Conservation (phyloP, 2,888 invertebrate genomes). For the Eulithis prunata region DNA sequence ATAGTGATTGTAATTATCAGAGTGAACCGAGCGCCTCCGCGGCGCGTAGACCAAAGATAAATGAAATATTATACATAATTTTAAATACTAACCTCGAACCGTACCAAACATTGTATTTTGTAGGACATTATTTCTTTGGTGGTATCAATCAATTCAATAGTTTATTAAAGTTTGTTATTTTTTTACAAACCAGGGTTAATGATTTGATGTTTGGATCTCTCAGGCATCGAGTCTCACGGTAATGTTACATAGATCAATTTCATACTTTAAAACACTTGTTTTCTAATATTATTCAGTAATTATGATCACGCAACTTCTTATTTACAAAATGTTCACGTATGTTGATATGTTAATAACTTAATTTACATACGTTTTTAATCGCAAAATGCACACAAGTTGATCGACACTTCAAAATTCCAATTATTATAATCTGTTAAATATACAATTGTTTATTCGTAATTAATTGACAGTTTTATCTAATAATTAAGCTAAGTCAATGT, state of each 20-base stretch:
- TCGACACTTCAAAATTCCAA: conserved; percentile 45
- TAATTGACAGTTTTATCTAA: conserved; percentile 72
- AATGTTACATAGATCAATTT: conserved; percentile 18
- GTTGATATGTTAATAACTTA: not conserved
- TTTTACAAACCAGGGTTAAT: conserved; percentile 22
- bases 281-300: conserved; percentile 19
- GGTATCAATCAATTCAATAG: conserved; percentile 32
- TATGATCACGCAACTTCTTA: conserved; percentile 9
- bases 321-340: conserved; percentile 4
- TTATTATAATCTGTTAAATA: conserved; percentile 39
- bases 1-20: conserved; percentile 75
- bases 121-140: conserved; percentile 52
- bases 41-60: conserved; percentile 79
- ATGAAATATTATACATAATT: conserved; percentile 75
- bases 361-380: conserved; percentile 15
- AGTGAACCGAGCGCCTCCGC: conserved; percentile 70
- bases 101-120: conserved; percentile 80
- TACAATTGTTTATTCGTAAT: conserved; percentile 57
- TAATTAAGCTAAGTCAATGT: conserved; percentile 83
- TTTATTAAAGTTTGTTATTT: conserved; percentile 30
- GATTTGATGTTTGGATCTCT: conserved; percentile 6
- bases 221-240: conserved; percentile 13
- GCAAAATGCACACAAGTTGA: conserved; percentile 29
- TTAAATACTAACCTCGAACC: conserved; percentile 81
- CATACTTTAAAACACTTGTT: conserved; percentile 25